Percentiles rank a stretch among this genome's conserved stretches.
Conservation (phyloP, 2,113 vertebrate species). For the Hippocampus mohnikei region DNA sequence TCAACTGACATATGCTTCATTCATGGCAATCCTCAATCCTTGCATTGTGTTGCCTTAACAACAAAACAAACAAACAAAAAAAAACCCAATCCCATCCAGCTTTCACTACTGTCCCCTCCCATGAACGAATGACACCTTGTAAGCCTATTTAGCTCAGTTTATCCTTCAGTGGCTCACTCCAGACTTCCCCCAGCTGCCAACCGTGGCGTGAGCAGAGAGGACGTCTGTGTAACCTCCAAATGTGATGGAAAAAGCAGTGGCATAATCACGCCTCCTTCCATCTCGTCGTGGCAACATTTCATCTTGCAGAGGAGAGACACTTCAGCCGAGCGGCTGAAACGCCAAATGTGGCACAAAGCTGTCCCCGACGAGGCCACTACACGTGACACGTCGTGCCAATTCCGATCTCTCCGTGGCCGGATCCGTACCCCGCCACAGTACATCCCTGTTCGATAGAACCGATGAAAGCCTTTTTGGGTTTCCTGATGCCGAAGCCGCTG, state of each 20-base stretch:
- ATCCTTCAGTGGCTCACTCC: constrained; percentile 20
- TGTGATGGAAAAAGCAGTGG: constrained; percentile 22
- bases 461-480: constrained; percentile 75
- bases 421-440: constrained; percentile 33
- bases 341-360: constrained; percentile 11
- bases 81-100: not conserved
- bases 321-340: constrained; percentile 21
- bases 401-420: constrained; percentile 34
- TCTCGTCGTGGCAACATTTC: constrained; percentile 21
- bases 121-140: constrained; percentile 9
- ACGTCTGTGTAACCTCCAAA: constrained; percentile 30
- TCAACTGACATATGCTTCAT: not conserved
- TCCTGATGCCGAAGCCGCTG: constrained; percentile 61
- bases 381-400: constrained; percentile 63
- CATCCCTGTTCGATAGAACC: constrained; percentile 54
- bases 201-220: constrained; percentile 21
- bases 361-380: constrained; percentile 23
- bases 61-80: no score
- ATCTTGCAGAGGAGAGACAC: constrained; percentile 19
- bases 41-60: constrained; percentile 17
- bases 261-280: constrained; percentile 13
- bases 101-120: constrained; percentile 3
- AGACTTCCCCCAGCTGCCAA: constrained; percentile 25
- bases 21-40: not conserved
- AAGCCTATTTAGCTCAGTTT: constrained; percentile 2